These are phyloP conservation scores for Marasmarcha lunaedactyla DNA, from an alignment of 2,888 invertebrate species.

Conservation along the genomic window DNA sequence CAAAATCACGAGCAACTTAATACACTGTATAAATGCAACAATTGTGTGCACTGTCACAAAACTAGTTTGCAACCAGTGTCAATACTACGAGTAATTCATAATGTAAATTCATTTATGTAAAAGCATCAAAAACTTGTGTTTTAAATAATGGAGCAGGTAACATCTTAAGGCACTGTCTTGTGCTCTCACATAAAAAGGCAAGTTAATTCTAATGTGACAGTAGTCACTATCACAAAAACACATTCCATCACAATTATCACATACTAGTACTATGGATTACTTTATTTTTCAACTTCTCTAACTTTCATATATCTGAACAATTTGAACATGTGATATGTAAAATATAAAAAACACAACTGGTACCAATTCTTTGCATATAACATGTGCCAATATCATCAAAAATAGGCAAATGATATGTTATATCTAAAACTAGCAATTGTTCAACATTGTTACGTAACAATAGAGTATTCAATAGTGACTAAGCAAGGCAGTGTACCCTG, in stretches of 20 bases:
- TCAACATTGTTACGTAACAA: constrained; percentile 19
- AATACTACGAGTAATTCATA: constrained; percentile 48
- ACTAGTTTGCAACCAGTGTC: constrained; percentile 31
- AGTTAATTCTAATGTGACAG: constrained; percentile 60
- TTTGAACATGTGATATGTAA: constrained; percentile 1
- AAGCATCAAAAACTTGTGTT: constrained; percentile 8
- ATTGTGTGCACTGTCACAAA: constrained; percentile 39
- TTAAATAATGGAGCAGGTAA: constrained; percentile 37
- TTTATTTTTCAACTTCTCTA: constrained; percentile 24
- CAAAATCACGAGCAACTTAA: constrained; percentile 54
- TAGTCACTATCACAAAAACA: constrained; percentile 65
- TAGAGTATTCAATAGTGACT: constrained; percentile 30
- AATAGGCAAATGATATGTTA: constrained; percentile 26
- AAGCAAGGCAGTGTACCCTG: neutral
- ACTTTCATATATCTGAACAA: constrained; percentile 2
- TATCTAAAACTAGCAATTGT: constrained; percentile 18
- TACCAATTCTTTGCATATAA: neutral
- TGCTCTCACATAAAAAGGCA: constrained; percentile 33
- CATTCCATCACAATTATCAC: constrained; percentile 65
- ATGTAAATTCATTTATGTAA: constrained; percentile 16
- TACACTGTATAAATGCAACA: constrained; percentile 59
- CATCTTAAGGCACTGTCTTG: constrained; percentile 20
- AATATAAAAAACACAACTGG: neutral
- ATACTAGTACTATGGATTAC: constrained; percentile 29
- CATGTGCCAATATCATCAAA: constrained; percentile 10